Evolutionary conservation across 2,113 vertebrate species (phyloP).

Genomic region (Salvelinus namaycush): DNA sequence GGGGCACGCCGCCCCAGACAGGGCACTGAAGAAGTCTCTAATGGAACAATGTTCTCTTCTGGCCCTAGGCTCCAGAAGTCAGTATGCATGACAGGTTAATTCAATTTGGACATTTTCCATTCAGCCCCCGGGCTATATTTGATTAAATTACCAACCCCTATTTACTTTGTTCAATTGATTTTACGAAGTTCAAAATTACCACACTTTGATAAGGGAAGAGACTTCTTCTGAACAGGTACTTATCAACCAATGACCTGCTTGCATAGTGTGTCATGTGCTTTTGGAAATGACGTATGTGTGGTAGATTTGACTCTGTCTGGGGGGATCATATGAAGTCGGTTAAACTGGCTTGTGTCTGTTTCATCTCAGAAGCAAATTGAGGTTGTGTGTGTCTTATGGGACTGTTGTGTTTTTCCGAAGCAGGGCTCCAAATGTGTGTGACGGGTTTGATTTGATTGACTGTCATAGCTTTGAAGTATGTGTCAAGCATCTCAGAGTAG

Average conservation of each 20-base stretch:
- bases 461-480: background rate
- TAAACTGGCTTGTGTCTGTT: no score
- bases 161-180: background rate
- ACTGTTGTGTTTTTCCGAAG: background rate
- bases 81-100: background rate
- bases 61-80: background rate
- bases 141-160: background rate
- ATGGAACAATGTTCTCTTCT: background rate
- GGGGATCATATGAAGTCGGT: no score
- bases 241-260: no score
- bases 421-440: background rate
- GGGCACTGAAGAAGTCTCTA: constrained; percentile 37
- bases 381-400: background rate
- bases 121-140: background rate
- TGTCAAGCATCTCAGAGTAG: no score
- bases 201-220: background rate
- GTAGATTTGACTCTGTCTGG: no score
- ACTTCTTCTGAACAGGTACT: no score
- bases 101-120: background rate
- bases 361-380: no score
- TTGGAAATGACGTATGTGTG: no score
- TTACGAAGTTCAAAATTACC: background rate
- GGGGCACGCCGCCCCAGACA: background rate
- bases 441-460: background rate
- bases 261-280: no score